Conservation (phyloP, 2,888 invertebrate genomes). For the Limenitis camilla region DNA sequence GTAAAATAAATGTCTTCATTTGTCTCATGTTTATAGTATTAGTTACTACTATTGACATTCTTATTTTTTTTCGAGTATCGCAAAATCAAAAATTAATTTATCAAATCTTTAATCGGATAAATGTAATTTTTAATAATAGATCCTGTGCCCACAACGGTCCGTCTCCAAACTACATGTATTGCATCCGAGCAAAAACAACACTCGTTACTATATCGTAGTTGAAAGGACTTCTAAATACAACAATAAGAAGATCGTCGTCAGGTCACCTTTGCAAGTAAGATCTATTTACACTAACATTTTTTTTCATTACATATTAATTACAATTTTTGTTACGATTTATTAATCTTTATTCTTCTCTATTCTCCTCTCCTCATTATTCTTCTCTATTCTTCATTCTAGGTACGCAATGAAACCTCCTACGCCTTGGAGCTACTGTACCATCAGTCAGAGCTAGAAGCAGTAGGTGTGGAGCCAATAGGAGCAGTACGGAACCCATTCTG, state of each 20-base stretch:
- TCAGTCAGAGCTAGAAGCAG: slow-evolving; percentile 79
- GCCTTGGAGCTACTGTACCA: slow-evolving; percentile 84
- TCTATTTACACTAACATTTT: slow-evolving; percentile 3
- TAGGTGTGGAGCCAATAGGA: slow-evolving; percentile 77
- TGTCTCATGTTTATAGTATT: background rate
- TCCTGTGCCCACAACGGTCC: slow-evolving; percentile 78
- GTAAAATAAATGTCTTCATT: no score
- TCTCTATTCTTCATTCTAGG: slow-evolving; percentile 47
- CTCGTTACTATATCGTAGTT: slow-evolving; percentile 81
- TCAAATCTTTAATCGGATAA: background rate
- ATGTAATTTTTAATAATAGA: slow-evolving; percentile 30
- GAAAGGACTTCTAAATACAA: slow-evolving; percentile 76
- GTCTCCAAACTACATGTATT: slow-evolving; percentile 78
- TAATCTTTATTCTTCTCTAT: no score
- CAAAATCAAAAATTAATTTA: no score
- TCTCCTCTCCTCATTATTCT: background rate
- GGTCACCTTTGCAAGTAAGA: slow-evolving; percentile 83
- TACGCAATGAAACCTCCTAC: slow-evolving; percentile 85
- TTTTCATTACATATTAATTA: no score
- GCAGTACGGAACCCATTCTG: slow-evolving; percentile 84
- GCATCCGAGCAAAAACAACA: slow-evolving; percentile 74
- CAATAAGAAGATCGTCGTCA: slow-evolving; percentile 76
- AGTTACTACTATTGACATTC: background rate
- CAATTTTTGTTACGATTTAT: no score
- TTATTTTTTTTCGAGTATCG: no score